These are phyloP conservation scores for Agrochola circellaris DNA, from an alignment of 2,888 invertebrate species.

Conservation along the genomic window DNA sequence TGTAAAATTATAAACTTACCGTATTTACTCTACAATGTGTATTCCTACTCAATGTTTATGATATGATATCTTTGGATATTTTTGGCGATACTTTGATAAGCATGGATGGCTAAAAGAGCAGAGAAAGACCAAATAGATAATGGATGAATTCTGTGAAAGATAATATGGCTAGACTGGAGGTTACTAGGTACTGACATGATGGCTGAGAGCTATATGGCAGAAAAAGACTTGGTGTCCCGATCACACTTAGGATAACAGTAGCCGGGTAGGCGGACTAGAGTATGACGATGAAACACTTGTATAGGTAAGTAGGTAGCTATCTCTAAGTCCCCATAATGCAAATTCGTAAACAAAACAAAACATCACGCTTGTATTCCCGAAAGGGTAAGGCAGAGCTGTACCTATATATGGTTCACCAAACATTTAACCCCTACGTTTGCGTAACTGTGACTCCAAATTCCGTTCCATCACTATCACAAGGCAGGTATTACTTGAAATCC, in stretches of 20 bases:
- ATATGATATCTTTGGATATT: not conserved
- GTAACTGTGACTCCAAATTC: not conserved
- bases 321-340: not conserved
- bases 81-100: not conserved
- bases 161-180: too few relatives aligned
- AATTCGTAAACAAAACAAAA: not conserved
- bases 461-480: conserved; percentile 15
- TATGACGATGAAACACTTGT: not conserved
- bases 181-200: not conserved
- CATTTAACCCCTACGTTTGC: not conserved
- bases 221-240: not conserved
- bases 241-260: not conserved
- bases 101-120: not conserved
- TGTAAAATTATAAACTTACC: not conserved
- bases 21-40: too few relatives aligned
- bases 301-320: not conserved
- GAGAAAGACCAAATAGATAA: not conserved
- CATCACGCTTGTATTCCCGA: too few relatives aligned
- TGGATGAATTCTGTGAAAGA: not conserved
- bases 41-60: too few relatives aligned
- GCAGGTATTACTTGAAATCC: conserved; percentile 17
- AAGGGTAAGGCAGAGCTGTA: not conserved
- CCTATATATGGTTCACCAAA: not conserved
- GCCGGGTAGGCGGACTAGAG: too few relatives aligned
- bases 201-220: not conserved